phyloP scores from a whole-genome alignment of 2,888 invertebrate genomes.

The Hermaeophaga mercurialis region DNA sequence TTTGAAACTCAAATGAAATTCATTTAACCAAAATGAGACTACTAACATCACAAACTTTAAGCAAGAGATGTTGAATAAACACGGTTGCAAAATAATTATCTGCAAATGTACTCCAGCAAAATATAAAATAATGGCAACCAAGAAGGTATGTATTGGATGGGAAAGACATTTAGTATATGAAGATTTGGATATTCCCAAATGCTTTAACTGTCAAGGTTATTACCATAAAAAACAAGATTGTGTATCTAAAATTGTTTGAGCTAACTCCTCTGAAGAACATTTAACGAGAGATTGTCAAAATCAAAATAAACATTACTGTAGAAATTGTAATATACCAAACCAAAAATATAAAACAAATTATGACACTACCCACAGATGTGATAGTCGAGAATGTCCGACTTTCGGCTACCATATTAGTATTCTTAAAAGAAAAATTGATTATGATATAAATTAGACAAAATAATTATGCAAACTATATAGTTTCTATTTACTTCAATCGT shows the following conservation, averaged over 20 bases:
- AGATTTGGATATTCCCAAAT: conserved; percentile 5
- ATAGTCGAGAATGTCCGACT: background rate
- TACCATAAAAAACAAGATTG: conserved; percentile 13
- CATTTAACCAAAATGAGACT: conserved; percentile 11
- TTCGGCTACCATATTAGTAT: background rate
- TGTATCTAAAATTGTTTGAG: conserved; percentile 2
- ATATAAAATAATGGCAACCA: no score
- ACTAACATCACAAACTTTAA: conserved; percentile 12
- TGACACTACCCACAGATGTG: background rate
- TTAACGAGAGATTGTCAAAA: background rate
- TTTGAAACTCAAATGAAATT: conserved; percentile 3
- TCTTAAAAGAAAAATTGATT: conserved; percentile 2
- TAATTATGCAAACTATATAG: no score
- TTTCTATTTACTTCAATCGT: no score
- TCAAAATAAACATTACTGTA: background rate
- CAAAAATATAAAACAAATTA: conserved; percentile 11
- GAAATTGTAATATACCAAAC: conserved; percentile 6
- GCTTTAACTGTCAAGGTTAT: conserved; percentile 7
- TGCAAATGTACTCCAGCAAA: conserved; percentile 12
- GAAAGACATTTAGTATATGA: conserved; percentile 18
- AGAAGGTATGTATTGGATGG: conserved; percentile 13
- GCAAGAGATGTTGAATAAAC: conserved; percentile 10
- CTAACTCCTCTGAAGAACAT: conserved; percentile 8
- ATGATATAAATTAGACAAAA: background rate
- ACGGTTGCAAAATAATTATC: background rate